Conservation (phyloP, 1,140 invertebrate genomes). For the Oreohelix idahoensis region DNA sequence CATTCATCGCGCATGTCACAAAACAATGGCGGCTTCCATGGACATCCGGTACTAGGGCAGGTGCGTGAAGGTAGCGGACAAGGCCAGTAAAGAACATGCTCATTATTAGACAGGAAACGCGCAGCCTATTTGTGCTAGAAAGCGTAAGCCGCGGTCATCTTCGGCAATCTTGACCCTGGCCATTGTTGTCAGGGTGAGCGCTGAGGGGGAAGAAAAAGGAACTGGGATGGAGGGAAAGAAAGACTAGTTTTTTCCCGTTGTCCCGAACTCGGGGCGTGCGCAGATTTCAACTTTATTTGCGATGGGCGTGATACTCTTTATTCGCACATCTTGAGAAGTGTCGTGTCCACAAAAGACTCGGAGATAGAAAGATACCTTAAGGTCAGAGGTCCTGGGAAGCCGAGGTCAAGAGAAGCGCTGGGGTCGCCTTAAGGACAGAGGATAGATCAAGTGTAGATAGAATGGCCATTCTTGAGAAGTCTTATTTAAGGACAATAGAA, state of each 20-base stretch:
- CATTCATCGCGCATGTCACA: slow-evolving; percentile 22
- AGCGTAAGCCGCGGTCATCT: slow-evolving; percentile 28
- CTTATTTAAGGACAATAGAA: slow-evolving; percentile 14
- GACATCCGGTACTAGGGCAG: slow-evolving; percentile 6
- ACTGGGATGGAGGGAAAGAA: neutral
- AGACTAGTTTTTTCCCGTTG: neutral
- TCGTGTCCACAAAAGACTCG: slow-evolving; percentile 1
- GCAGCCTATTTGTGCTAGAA: neutral
- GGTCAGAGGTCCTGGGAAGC: slow-evolving; percentile 26
- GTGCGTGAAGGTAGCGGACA: neutral
- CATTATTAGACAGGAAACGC: neutral
- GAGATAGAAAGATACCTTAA: slow-evolving; percentile 14
- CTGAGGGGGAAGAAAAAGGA: neutral
- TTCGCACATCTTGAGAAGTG: slow-evolving; percentile 18
- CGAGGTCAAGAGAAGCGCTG: slow-evolving; percentile 13
- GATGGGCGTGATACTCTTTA: slow-evolving; percentile 3
- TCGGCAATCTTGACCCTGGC: slow-evolving; percentile 24
- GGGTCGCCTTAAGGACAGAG: neutral
- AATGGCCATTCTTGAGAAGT: neutral
- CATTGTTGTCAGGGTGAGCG: slow-evolving; percentile 4
- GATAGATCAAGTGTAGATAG: slow-evolving; percentile 23
- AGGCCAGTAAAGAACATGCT: neutral
- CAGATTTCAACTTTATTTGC: slow-evolving; percentile 24
- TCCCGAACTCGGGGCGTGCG: neutral
- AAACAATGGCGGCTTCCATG: neutral